Conservation (phyloP, 2,113 vertebrate genomes). For the Aptenodytes forsteri region DNA sequence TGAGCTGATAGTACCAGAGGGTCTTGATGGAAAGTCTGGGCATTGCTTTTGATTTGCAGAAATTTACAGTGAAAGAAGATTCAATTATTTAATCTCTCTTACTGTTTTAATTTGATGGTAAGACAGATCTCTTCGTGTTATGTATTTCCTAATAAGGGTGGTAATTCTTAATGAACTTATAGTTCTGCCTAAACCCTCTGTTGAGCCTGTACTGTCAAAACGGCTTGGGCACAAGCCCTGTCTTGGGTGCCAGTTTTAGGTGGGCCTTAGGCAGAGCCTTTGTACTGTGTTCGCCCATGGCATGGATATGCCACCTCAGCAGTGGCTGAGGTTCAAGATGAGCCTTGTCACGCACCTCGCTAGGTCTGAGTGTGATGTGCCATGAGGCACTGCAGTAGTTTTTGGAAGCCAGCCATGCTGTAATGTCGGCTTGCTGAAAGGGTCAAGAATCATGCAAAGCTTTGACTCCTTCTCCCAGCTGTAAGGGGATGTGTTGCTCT, state of each 20-base stretch:
- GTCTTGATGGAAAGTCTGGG: not conserved
- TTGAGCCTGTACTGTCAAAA: not conserved
- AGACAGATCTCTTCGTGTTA: not conserved
- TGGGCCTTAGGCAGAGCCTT: not conserved
- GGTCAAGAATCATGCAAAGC: not conserved
- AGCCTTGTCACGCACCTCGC: fast-evolving
- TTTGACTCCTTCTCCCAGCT: not conserved
- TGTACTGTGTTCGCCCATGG: not conserved
- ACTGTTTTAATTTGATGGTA: not conserved
- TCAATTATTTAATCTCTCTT: not conserved
- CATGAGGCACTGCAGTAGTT: not conserved
- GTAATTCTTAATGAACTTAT: not conserved
- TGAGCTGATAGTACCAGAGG: not conserved
- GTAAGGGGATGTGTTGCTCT: not conserved
- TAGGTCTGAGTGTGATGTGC: not conserved
- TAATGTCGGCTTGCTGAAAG: not conserved
- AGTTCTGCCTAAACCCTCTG: not conserved
- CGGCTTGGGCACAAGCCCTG: not conserved
- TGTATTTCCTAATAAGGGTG: not conserved
- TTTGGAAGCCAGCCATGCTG: not conserved
- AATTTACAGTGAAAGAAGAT: not conserved
- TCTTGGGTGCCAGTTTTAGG: not conserved
- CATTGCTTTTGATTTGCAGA: not conserved
- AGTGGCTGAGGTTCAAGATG: not conserved
- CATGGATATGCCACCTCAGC: too few relatives aligned